A percentile compares a stretch with the other conserved stretches of the same genome.
Conservation (phyloP, 35 echinoderm and acorn worm genomes). For the Acanthaster planci region DNA sequence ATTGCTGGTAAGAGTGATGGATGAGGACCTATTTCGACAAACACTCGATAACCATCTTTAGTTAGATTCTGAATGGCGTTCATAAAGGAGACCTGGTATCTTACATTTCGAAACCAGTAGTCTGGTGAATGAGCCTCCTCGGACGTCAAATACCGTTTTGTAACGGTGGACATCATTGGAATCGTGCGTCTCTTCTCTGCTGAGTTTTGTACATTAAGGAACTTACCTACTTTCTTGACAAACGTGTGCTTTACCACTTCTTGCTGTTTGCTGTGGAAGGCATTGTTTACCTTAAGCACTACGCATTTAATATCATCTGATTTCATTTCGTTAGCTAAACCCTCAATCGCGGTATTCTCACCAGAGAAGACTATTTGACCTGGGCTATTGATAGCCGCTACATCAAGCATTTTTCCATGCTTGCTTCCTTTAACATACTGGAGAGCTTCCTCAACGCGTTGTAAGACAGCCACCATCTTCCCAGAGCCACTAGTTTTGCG, state of each 20-base stretch:
- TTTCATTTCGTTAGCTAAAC: conserved; percentile 29
- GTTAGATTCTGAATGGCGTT: conserved; percentile 33
- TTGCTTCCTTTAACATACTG: neutral
- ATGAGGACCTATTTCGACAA: conserved; percentile 62
- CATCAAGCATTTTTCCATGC: conserved; percentile 26
- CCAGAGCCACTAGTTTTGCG: conserved; percentile 51
- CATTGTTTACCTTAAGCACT: conserved; percentile 73
- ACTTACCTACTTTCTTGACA: conserved; percentile 8
- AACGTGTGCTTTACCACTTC: conserved; percentile 58
- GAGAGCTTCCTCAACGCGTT: conserved; percentile 41
- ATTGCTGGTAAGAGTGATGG: conserved; percentile 52
- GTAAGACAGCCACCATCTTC: conserved; percentile 55
- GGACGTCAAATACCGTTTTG: conserved; percentile 19
- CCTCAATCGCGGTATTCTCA: conserved; percentile 9
- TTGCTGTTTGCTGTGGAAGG: conserved; percentile 85
- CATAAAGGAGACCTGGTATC: conserved; percentile 47
- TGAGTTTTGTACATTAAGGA: neutral
- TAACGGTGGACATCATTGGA: conserved; percentile 67
- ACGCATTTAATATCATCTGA: conserved; percentile 41
- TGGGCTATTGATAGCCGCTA: conserved; percentile 62
- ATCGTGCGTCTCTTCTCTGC: neutral
- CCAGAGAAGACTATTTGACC: conserved; percentile 77
- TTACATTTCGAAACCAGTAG: conserved; percentile 51
- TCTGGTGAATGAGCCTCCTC: conserved; percentile 30
- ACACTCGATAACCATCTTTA: conserved; percentile 46